Conservation (phyloP, 2,888 invertebrate genomes). For the Anodontia alba region DNA sequence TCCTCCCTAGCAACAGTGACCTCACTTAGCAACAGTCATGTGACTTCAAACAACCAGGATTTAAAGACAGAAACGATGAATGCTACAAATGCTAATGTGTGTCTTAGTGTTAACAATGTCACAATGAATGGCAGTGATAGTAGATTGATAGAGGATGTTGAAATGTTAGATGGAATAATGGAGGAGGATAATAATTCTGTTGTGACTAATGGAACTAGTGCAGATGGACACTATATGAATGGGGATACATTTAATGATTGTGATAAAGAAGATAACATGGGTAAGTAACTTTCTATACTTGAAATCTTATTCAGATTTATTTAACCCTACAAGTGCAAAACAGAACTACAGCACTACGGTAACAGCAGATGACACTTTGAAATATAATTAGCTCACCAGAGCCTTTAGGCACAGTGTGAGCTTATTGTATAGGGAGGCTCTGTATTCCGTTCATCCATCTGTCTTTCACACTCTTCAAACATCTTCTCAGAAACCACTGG, state of each 20-base stretch:
- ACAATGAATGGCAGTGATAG: slow-evolving; percentile 74
- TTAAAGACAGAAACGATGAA: slow-evolving; percentile 80
- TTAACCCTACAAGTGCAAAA: too few species aligned
- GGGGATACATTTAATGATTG: slow-evolving; percentile 66
- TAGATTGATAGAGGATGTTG: slow-evolving; percentile 77
- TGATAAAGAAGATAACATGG: slow-evolving; percentile 66
- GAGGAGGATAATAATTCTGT: slow-evolving; percentile 61
- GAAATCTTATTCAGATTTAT: too few species aligned
- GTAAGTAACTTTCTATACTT: slow-evolving; percentile 45
- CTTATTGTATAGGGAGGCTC: too few species aligned
- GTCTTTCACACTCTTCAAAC: too few species aligned
- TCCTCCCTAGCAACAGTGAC: slow-evolving; percentile 43
- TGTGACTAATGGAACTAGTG: slow-evolving; percentile 76
- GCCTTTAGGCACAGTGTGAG: too few species aligned
- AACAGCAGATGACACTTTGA: too few species aligned
- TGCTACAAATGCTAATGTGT: slow-evolving; percentile 66
- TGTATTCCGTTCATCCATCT: too few species aligned
- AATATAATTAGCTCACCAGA: too few species aligned
- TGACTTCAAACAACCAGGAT: slow-evolving; percentile 58
- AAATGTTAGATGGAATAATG: slow-evolving; percentile 79
- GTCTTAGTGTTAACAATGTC: slow-evolving; percentile 63
- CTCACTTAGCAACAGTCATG: slow-evolving; percentile 55
- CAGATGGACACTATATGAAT: slow-evolving; percentile 75
- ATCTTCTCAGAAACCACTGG: too few species aligned
- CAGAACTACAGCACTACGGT: too few species aligned